Conservation (phyloP, 2,113 vertebrate genomes). For the Nibea coibor region DNA sequence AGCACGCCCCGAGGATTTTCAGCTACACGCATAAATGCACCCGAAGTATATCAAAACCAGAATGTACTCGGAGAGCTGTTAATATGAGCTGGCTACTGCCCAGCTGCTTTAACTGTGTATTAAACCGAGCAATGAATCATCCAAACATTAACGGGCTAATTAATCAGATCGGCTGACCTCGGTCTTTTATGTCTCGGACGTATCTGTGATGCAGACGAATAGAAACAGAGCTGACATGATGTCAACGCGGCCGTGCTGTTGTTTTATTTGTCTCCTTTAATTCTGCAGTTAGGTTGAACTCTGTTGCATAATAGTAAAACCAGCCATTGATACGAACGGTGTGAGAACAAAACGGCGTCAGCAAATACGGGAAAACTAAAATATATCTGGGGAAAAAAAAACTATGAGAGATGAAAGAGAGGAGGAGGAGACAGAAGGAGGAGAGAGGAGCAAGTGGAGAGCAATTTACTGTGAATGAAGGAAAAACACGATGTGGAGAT, state of each 20-base stretch:
- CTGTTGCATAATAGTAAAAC: conserved; percentile 52
- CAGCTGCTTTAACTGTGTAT: neutral
- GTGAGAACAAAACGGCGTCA: conserved; percentile 25
- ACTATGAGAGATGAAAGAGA: conserved; percentile 20
- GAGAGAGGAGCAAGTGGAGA: neutral
- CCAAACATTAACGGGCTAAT: neutral
- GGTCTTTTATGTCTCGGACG: neutral
- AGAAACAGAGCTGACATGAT: neutral
- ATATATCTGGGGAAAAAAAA: conserved; percentile 1
- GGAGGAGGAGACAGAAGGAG: neutral
- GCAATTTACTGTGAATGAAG: conserved; percentile 14
- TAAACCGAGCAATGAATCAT: neutral
- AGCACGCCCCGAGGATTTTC: neutral
- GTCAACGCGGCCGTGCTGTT: neutral
- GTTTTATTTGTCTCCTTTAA: neutral
- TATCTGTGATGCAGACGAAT: neutral
- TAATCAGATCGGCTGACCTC: neutral
- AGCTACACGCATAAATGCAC: neutral
- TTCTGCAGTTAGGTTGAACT: conserved; percentile 20
- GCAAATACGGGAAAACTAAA: neutral
- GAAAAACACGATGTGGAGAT: neutral
- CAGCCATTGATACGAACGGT: conserved; percentile 39
- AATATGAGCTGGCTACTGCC: neutral
- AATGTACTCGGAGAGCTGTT: neutral
- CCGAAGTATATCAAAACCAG: neutral